Base-by-base conservation (phyloP, 1,140 invertebrate species). In the Drosophila serrata region DNA sequence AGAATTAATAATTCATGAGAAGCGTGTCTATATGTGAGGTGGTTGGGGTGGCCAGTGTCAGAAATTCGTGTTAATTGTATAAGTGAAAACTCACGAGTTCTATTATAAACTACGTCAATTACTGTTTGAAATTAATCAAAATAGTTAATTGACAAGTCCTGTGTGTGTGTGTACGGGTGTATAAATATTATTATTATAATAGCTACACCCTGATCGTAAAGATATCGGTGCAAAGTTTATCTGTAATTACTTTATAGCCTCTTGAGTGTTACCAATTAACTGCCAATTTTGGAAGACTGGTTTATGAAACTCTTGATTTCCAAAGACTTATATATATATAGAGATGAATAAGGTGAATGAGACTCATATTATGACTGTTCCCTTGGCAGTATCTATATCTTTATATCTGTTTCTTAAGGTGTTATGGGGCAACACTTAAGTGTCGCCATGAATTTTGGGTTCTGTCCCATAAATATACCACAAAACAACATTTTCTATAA, bases 81-180 rank as follows among this genome's bases (percentile, higher is more conserved):
- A 61, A 78, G 37, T 61, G 35, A 31, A 40, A 60, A 43, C 55
- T 57, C 62, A 77, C 75, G 43, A 33, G 65, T 48, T 49, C 35
- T 56, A 55, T 46, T 60, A 68, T 77, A 76, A 75, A 51, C 51
- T 65, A 75, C 68, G 68, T 74, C 57, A 75, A 75, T 75, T 75
- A 62, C 51, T 15, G 22, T 48, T 43, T 22, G 13, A 49, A 57
- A 51, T 64, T 22, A 75, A 39, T 48, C 42, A 42, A 74, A 43
- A 43, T 37, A 39, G 8, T 74, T 45, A 65, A 64, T 75, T 75
- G 43, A 39, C 45, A 59, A 42, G 35, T 59, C 29, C 35, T 48
- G 27, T 15, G n/a, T 45, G 39, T 22, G 6, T 17, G 39, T n/a
- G 3, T 11, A 17, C 12, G n/a, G n/a, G n/a, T 13, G 13, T 45